Evolutionary conservation across 2,888 invertebrate genomes (phyloP).

Genomic region (Folsomia candida): DNA sequence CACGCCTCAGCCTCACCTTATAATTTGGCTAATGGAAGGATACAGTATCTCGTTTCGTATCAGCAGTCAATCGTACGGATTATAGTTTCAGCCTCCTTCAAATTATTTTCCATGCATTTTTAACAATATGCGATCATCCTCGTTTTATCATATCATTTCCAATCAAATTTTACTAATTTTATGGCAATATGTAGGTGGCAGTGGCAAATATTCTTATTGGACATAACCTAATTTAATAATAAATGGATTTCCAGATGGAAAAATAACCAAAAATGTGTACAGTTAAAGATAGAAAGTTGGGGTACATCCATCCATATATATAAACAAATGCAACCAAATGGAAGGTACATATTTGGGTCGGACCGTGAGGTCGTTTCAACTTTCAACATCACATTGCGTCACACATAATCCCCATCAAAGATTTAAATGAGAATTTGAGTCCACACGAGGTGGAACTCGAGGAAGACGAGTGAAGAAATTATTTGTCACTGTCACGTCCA

Average conservation of each 20-base stretch:
- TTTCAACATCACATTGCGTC: conserved; percentile 6
- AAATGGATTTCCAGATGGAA: too few species aligned
- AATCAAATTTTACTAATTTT: conserved; percentile 6
- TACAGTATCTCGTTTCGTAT: conserved; percentile 2
- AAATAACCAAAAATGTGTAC: neutral
- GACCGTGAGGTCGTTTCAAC: too few species aligned
- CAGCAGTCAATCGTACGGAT: neutral
- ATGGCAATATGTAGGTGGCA: too few species aligned
- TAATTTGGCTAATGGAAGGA: conserved; percentile 30
- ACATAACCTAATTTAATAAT: too few species aligned
- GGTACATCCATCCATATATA: too few species aligned
- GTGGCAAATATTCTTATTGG: too few species aligned
- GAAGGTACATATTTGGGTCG: too few species aligned
- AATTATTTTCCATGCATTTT: neutral
- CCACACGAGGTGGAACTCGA: neutral
- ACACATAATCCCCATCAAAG: conserved; percentile 13
- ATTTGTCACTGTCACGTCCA: conserved; percentile 41
- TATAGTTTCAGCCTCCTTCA: neutral
- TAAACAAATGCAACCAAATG: too few species aligned
- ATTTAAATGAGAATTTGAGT: conserved; percentile 16
- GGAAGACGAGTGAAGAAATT: conserved; percentile 19
- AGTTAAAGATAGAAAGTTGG: too few species aligned
- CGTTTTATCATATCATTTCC: neutral
- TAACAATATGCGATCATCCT: too few species aligned
- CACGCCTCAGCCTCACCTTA: conserved; percentile 13